A percentile compares a stretch with the other conserved stretches of the same genome.
Evolutionary conservation across 2,888 invertebrate genomes (phyloP).

Genomic region (Zygaena filipendulae): DNA sequence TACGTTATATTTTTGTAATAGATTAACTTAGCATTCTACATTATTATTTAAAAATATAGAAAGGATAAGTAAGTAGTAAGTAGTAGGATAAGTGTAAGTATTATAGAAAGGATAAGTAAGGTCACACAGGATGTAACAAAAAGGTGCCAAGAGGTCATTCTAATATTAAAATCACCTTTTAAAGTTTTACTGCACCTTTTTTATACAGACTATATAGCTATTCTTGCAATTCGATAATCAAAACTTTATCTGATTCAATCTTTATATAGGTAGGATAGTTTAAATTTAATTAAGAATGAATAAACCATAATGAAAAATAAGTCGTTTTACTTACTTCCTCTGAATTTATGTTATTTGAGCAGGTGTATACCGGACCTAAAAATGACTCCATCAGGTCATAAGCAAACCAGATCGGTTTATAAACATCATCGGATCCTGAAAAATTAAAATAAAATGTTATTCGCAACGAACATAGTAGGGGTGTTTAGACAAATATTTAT

Average conservation of each 20-base stretch:
- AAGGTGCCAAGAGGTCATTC: no score
- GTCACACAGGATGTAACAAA: background rate
- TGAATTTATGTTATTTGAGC: background rate
- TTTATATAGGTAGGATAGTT: background rate
- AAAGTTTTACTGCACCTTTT: no score
- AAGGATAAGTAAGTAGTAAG: background rate
- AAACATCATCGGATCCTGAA: slow-evolving; percentile 11
- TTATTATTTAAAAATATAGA: background rate
- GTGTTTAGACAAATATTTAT: no score
- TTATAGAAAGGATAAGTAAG: background rate
- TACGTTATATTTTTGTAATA: slow-evolving; percentile 5
- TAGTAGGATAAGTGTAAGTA: background rate
- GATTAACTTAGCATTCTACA: background rate
- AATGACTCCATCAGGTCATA: slow-evolving; percentile 14
- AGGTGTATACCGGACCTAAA: background rate
- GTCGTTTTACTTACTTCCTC: background rate
- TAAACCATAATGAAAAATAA: background rate
- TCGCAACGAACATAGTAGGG: no score
- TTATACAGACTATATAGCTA: no score
- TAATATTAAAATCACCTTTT: no score
- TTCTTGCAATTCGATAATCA: background rate
- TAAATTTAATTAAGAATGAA: background rate
- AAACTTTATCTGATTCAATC: background rate
- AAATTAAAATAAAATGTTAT: no score
- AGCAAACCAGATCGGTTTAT: slow-evolving; percentile 16